A percentile compares a stretch with the other conserved stretches of the same genome.
phyloP scores from a whole-genome alignment of 1,140 invertebrate species.

The Paralvinella palmiformis region DNA sequence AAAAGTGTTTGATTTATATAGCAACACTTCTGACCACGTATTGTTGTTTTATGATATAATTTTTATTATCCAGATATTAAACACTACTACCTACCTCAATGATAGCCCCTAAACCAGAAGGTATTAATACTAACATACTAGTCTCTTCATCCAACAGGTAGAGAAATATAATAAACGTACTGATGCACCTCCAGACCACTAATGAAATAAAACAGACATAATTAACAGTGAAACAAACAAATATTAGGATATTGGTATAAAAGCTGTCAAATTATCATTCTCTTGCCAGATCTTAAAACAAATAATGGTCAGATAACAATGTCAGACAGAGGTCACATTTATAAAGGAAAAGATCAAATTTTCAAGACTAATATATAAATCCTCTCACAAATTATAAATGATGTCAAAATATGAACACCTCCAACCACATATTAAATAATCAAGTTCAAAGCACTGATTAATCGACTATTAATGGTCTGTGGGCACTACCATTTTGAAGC shows the following conservation, averaged over 20 bases:
- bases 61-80: too few relatives aligned
- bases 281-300: neutral
- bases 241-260: neutral
- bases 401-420: too few relatives aligned
- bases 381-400: too few relatives aligned
- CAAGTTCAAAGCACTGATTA: too few relatives aligned
- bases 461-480: too few relatives aligned
- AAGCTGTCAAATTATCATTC: neutral
- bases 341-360: neutral
- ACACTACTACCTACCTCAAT: too few relatives aligned
- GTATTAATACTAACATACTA: slow-evolving; percentile 81
- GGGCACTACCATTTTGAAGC: too few relatives aligned
- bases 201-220: slow-evolving; percentile 18
- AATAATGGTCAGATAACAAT: neutral
- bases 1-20: too few relatives aligned
- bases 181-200: slow-evolving; percentile 88
- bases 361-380: neutral
- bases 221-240: neutral
- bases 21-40: too few relatives aligned
- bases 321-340: neutral
- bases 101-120: slow-evolving; percentile 74
- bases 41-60: too few relatives aligned
- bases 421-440: too few relatives aligned
- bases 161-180: slow-evolving; percentile 86
- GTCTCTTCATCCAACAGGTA: slow-evolving; percentile 90